Percentiles rank a stretch among this genome's conserved stretches.
phyloP scores from a whole-genome alignment of 2,888 invertebrate species.

The Eupithecia exiguata region DNA sequence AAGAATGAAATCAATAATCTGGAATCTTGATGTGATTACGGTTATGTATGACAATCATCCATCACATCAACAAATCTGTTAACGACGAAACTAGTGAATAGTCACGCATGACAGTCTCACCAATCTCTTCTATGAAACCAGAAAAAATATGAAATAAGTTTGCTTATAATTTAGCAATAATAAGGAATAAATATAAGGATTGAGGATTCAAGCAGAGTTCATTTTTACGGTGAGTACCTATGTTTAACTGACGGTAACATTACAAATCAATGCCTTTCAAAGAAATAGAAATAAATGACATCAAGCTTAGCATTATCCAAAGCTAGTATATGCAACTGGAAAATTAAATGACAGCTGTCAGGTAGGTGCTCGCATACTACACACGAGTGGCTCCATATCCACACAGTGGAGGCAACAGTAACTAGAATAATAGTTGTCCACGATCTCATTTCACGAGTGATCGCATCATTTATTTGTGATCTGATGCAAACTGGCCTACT shows the following conservation, averaged over 20 bases:
- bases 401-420: conserved; percentile 46
- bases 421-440: conserved; percentile 55
- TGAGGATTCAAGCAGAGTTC: background rate
- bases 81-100: no score
- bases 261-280: background rate
- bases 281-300: background rate
- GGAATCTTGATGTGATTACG: background rate
- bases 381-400: conserved; percentile 26
- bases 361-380: conserved; percentile 8
- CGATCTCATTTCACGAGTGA: conserved; percentile 59
- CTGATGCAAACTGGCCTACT: conserved; percentile 61
- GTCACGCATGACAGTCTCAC: no score
- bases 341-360: conserved; percentile 11
- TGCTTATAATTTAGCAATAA: no score
- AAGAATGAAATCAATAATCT: background rate
- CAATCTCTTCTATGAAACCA: no score
- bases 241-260: background rate
- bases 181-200: no score
- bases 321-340: conserved; percentile 7
- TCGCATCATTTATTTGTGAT: conserved; percentile 55
- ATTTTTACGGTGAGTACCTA: background rate
- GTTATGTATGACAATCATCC: background rate
- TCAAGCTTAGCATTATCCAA: conserved; percentile 7
- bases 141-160: no score
- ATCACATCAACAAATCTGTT: background rate